Conservation (phyloP, 2,888 invertebrate genomes). For the Caenorhabditis sp. region DNA sequence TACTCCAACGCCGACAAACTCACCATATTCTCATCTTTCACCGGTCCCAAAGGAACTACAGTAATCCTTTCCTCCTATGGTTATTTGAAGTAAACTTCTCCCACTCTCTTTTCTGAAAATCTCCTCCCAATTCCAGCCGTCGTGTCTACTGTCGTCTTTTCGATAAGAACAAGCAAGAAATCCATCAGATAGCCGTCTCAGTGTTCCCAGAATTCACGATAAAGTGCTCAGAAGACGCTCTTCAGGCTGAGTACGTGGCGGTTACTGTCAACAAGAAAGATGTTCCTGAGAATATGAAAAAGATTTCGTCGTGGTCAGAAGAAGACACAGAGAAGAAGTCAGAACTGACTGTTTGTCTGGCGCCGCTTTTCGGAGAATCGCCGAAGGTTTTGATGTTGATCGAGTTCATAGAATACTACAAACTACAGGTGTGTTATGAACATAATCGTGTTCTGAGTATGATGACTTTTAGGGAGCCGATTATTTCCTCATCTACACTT, state of each 20-base stretch:
- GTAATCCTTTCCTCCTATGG: conserved; percentile 68
- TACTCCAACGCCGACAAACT: conserved; percentile 63
- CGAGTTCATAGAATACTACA: conserved; percentile 71
- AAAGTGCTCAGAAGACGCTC: conserved; percentile 44
- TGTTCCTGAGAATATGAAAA: conserved; percentile 36
- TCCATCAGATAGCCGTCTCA: conserved; percentile 22
- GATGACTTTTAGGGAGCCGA: conserved; percentile 64
- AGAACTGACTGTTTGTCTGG: conserved; percentile 66
- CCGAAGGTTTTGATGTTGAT: conserved; percentile 66
- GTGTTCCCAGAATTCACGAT: conserved; percentile 70
- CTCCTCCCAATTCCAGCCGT: conserved; percentile 57
- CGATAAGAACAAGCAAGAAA: conserved; percentile 47
- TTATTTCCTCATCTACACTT: conserved; percentile 60
- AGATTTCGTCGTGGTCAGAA: conserved; percentile 3
- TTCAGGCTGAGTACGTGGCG: conserved; percentile 38
- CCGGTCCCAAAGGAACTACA: conserved; percentile 32
- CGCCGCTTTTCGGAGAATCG: conserved; percentile 67
- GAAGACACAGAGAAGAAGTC: conserved; percentile 35
- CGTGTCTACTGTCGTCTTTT: conserved; percentile 69
- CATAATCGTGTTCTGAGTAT: not conserved
- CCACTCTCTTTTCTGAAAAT: too few relatives aligned
- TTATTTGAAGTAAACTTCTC: conserved; percentile 62
- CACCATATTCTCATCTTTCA: conserved; percentile 60
- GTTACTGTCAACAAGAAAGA: conserved; percentile 60
- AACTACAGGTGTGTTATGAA: conserved; percentile 61